Percentiles rank a stretch among this genome's conserved stretches.
Evolutionary conservation across 2,888 invertebrate species (phyloP).

Genomic region (Rhaphigaster nebulosa): DNA sequence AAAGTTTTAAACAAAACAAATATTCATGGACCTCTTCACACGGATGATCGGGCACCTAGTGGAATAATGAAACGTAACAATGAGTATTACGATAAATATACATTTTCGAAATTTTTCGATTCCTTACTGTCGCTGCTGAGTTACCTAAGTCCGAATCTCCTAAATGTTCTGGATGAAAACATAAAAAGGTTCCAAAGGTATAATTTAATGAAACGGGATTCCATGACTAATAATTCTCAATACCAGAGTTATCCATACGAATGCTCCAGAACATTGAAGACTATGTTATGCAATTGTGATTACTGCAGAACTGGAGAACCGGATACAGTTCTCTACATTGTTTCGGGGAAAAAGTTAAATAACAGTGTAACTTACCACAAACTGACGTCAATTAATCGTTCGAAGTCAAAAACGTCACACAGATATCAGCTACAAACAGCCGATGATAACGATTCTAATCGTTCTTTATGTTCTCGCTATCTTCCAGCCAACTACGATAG

Average conservation of each 20-base stretch:
- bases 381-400: constrained; percentile 6
- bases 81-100: background rate
- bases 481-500: background rate
- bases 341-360: constrained; percentile 19
- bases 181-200: background rate
- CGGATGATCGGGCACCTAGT: background rate
- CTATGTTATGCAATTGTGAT: constrained; percentile 20
- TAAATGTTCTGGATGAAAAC: background rate
- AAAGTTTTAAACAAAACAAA: background rate
- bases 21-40: background rate
- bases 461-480: background rate
- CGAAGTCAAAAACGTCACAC: background rate
- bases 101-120: constrained; percentile 22
- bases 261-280: background rate
- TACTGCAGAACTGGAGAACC: constrained; percentile 26
- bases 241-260: background rate
- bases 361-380: constrained; percentile 18
- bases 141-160: background rate
- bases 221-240: background rate
- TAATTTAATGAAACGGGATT: background rate
- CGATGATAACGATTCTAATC: background rate
- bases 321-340: constrained; percentile 14
- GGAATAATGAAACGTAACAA: background rate
- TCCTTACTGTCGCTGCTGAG: background rate
- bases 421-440: background rate